Evolutionary conservation across 2,113 vertebrate genomes (phyloP), one percentile per base, ranked within the genome.

Genomic region (Apistogramma diplotaenia): DNA sequence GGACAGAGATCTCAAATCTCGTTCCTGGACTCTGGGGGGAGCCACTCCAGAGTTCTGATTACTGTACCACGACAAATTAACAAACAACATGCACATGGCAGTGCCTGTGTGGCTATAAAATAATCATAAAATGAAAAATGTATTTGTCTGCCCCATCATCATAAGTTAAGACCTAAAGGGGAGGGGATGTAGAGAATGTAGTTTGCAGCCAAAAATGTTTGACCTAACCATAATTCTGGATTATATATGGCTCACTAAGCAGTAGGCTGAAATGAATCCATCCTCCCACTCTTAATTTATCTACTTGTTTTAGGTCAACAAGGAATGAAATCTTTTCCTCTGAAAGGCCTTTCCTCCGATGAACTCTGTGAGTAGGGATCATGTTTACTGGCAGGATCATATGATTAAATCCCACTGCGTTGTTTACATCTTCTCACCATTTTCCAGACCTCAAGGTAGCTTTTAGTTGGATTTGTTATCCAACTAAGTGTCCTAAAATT

Each of bases 281-380:
- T 76, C 77, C 87, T 93, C 76, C 87, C 70, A 25, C 75, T 89
- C 53, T 56, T 81, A 81, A 90, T 88, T 86, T 60, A 73, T 37
- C 6, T 31, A 82, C 83, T 84, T 76, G 60, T 72, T 74, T 74
- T 3, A 65, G 77, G 86, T 90, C 62, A 81, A 75, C 80, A 18
- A 19, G 33, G n/a, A 35, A 51, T 80, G 79, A 89, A 88, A 85
- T 84, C 60, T 84, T 78, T 31, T 51, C 60, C 79, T 55, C 49
- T 55, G 77, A 67, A 76, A 73, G 74, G 23, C 35, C 21, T 4
- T 57, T 85, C 85, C 82, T 87, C 72, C 61, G 53, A 77, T 90
- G 80, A 88, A 79, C 86, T 82, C 78, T 78, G 49, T 73, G 90
- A 89, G 90, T 88, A 74, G 62, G 15, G 55, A 79, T 88, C 75